Conservation (phyloP, 2,113 vertebrate species). For the Anhinga rufa region DNA sequence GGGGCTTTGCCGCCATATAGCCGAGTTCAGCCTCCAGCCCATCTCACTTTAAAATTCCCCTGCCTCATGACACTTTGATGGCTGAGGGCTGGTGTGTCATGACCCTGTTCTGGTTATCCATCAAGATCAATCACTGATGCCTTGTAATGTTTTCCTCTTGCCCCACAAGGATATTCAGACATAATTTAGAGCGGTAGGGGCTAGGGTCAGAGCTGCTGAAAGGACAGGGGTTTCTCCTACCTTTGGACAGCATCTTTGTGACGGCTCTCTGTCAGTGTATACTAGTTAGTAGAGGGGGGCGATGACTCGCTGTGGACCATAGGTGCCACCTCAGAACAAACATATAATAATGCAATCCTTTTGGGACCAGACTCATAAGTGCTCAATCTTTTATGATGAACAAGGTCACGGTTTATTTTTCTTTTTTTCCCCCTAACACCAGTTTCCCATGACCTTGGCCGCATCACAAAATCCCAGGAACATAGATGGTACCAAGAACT, state of each 20-base stretch:
- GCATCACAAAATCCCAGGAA: not conserved
- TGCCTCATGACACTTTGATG: not conserved
- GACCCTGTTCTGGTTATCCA: not conserved
- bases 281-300: not conserved
- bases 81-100: not conserved
- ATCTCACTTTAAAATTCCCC: not conserved
- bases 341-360: not conserved
- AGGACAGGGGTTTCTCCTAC: not conserved
- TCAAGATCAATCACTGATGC: not conserved
- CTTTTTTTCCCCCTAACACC: too few relatives aligned
- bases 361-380: not conserved
- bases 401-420: not conserved
- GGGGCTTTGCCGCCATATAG: accelerated
- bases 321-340: not conserved
- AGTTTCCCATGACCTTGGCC: not conserved
- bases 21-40: not conserved
- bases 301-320: not conserved
- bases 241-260: not conserved
- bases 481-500: not conserved
- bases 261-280: not conserved
- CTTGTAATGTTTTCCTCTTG: not conserved
- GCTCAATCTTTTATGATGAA: not conserved
- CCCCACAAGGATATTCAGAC: not conserved
- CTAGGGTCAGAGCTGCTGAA: not conserved
- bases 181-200: not conserved